These are phyloP conservation scores for Stomatorhinus walkeri DNA, from an alignment of 2,797 vertebrate species.

Conservation along the genomic window DNA sequence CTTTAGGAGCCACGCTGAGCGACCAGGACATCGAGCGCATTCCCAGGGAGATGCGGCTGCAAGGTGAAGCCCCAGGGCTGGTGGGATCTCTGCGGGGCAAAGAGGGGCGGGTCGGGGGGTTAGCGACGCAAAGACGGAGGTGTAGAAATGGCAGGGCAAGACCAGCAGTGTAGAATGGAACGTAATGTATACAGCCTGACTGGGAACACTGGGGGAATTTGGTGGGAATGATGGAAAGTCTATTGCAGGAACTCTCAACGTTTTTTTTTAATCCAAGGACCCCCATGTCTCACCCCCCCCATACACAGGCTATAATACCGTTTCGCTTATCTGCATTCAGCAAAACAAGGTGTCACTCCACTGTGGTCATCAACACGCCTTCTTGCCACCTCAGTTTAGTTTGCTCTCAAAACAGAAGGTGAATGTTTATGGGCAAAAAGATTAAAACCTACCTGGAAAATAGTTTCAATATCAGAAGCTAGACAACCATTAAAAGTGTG, in stretches of 20 bases:
- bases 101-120: no score
- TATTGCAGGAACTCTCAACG: background rate
- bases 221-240: background rate
- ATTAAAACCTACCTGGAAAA: background rate
- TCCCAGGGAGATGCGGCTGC: constrained; percentile 36
- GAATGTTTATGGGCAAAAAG: background rate
- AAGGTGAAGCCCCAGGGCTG: constrained; percentile 30
- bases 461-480: background rate
- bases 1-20: constrained; percentile 44
- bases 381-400: background rate
- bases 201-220: background rate
- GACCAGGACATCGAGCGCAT: constrained; percentile 45
- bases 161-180: background rate
- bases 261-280: background rate
- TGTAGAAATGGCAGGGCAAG: background rate
- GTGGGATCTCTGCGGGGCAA: background rate
- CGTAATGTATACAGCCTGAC: background rate
- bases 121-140: background rate
- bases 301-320: background rate
- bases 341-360: background rate
- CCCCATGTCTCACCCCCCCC: background rate
- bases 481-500: background rate
- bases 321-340: background rate
- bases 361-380: background rate
- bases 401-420: background rate